A percentile compares a stretch with the other conserved stretches of the same genome.
phyloP scores from a whole-genome alignment of 2,888 invertebrate genomes.

The Tortrix viridana region DNA sequence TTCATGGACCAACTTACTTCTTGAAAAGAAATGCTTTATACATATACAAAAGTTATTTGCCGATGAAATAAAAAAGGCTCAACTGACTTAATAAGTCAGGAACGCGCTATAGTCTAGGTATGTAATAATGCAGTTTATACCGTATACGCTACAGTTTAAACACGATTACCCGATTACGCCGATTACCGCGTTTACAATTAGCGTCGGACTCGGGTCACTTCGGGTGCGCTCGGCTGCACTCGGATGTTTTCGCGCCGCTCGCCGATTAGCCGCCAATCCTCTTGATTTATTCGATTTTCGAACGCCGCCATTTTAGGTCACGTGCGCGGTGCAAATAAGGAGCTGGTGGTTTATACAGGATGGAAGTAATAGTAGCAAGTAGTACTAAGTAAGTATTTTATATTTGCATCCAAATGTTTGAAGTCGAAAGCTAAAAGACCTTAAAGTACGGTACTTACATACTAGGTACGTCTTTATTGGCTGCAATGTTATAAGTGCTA shows the following conservation, averaged over 20 bases:
- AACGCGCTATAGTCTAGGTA: too few relatives aligned
- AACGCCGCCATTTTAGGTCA: slow-evolving; percentile 74
- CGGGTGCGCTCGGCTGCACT: slow-evolving; percentile 24
- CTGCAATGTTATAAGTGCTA: too few relatives aligned
- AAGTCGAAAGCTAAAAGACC: too few relatives aligned
- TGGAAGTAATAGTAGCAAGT: slow-evolving; percentile 39
- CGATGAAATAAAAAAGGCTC: too few relatives aligned
- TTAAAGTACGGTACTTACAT: too few relatives aligned
- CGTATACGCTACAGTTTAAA: slow-evolving; percentile 14
- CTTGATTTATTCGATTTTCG: slow-evolving; percentile 77
- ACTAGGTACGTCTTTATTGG: too few relatives aligned
- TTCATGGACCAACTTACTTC: too few relatives aligned
- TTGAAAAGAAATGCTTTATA: too few relatives aligned
- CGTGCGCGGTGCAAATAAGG: slow-evolving; percentile 69
- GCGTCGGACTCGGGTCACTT: slow-evolving; percentile 30
- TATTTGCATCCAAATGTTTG: too few relatives aligned
- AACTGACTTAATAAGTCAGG: too few relatives aligned
- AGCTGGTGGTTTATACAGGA: slow-evolving; percentile 51
- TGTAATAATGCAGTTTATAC: slow-evolving; percentile 7
- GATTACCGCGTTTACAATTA: neutral
- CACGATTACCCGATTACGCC: slow-evolving; percentile 35
- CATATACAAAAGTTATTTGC: too few relatives aligned
- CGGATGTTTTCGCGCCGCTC: slow-evolving; percentile 54
- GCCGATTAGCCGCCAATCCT: slow-evolving; percentile 76
- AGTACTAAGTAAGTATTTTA: too few relatives aligned